phyloP scores from a whole-genome alignment of 1,140 invertebrate species.

The Bicyclus anynana region DNA sequence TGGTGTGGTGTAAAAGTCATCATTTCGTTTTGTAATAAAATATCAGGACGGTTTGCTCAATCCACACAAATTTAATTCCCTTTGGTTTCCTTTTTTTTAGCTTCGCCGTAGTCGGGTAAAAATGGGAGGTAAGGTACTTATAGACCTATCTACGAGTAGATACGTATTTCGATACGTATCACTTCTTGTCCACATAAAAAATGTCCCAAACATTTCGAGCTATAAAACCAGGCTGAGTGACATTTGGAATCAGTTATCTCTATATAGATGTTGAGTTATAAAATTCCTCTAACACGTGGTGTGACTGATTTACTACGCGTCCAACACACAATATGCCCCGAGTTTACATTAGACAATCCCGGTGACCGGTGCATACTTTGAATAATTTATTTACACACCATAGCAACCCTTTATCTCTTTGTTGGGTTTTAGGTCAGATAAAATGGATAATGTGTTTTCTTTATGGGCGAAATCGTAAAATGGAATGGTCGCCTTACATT shows the following conservation, averaged over 20 bases:
- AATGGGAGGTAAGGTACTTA: no score
- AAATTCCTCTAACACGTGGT: constrained; percentile 54
- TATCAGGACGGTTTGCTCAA: no score
- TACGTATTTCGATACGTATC: background rate
- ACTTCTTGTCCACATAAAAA: background rate
- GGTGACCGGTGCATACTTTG: constrained; percentile 41
- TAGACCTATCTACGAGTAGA: background rate
- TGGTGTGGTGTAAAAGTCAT: no score
- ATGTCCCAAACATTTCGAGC: constrained; percentile 7
- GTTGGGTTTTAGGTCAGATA: constrained; percentile 68
- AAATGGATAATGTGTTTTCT: constrained; percentile 68
- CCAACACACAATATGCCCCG: constrained; percentile 47
- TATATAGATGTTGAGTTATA: constrained; percentile 47
- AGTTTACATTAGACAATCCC: constrained; percentile 67
- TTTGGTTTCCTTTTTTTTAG: no score
- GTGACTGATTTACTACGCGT: constrained; percentile 58
- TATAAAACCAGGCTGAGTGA: constrained; percentile 22
- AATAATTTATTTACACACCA: constrained; percentile 73
- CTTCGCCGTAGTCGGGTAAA: no score
- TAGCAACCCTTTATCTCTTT: constrained; percentile 68
- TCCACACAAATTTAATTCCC: no score
- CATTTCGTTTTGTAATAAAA: no score
- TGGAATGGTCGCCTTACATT: constrained; percentile 32
- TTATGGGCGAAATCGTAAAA: constrained; percentile 66
- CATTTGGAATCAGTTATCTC: constrained; percentile 39